These are phyloP conservation scores for Phrynocephalus versicolor DNA, from an alignment of 2,113 vertebrate genomes.

Conservation along the genomic window DNA sequence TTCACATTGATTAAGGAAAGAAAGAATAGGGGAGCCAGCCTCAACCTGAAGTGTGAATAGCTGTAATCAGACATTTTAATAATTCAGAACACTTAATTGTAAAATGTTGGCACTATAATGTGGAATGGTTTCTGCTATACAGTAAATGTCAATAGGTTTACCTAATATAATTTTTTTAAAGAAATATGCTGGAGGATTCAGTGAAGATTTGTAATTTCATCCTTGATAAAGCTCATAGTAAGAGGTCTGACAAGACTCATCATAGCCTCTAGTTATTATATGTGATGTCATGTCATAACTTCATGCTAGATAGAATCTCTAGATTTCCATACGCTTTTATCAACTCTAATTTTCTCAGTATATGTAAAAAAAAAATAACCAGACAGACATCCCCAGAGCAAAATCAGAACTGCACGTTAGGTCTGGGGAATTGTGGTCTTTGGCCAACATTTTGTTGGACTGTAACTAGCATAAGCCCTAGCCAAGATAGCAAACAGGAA, in stretches of 20 bases:
- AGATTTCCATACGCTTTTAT: not conserved
- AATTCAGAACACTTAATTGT: constrained; percentile 31
- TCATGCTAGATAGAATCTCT: not conserved
- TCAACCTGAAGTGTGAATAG: not conserved
- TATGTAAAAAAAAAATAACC: not conserved
- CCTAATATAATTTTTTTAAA: constrained; percentile 6
- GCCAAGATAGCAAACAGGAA: too few species aligned
- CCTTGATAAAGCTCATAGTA: not conserved
- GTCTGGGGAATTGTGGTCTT: not conserved
- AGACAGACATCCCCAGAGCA: not conserved
- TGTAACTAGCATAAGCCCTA: too few species aligned
- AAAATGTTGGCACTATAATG: constrained; percentile 10
- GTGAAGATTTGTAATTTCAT: constrained; percentile 16
- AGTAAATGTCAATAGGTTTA: not conserved
- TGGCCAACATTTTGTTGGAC: not conserved
- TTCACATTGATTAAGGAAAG: constrained; percentile 13
- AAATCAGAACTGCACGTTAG: not conserved
- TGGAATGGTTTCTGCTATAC: constrained; percentile 7
- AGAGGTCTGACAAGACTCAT: not conserved
- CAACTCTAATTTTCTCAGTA: not conserved
- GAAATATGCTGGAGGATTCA: not conserved
- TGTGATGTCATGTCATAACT: not conserved
- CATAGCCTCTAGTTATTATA: not conserved
- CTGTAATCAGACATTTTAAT: constrained; percentile 16
- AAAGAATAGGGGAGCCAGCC: not conserved